phyloP scores from a whole-genome alignment of 2,113 vertebrate genomes.

The Cichladusa arquata region DNA sequence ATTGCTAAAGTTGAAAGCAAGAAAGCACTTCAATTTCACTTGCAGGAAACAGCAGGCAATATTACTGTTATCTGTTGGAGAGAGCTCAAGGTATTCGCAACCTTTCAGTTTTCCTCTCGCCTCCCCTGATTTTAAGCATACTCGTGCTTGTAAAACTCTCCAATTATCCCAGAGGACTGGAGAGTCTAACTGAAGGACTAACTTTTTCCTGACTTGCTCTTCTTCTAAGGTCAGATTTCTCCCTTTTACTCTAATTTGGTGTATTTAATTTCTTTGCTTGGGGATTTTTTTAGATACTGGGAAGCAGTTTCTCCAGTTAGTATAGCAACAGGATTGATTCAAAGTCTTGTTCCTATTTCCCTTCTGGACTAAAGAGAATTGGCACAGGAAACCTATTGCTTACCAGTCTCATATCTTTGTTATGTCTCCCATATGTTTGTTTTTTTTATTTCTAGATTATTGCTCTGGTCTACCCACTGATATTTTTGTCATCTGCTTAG shows the following conservation, averaged over 20 bases:
- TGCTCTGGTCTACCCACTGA: neutral
- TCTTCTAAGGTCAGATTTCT: neutral
- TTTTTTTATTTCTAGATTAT: neutral
- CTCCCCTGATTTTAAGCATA: neutral
- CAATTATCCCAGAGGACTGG: neutral
- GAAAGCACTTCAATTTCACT: slow-evolving; percentile 34
- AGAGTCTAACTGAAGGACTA: neutral
- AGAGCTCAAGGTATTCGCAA: neutral
- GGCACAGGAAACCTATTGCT: neutral
- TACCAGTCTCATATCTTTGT: neutral
- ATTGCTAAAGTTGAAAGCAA: slow-evolving; percentile 33
- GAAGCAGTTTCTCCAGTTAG: neutral
- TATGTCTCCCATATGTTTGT: neutral
- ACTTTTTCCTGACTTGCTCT: neutral
- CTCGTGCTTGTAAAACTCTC: neutral
- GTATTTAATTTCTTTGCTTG: neutral
- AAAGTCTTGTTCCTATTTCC: neutral
- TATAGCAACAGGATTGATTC: neutral
- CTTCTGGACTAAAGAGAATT: neutral
- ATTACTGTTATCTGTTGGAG: slow-evolving; percentile 12
- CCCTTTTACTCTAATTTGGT: neutral
- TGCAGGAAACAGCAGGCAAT: neutral
- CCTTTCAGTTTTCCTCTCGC: neutral
- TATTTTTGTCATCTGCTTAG: neutral
- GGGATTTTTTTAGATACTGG: neutral